Conservation (phyloP, 2,888 invertebrate species). For the Thelaira solivaga region DNA sequence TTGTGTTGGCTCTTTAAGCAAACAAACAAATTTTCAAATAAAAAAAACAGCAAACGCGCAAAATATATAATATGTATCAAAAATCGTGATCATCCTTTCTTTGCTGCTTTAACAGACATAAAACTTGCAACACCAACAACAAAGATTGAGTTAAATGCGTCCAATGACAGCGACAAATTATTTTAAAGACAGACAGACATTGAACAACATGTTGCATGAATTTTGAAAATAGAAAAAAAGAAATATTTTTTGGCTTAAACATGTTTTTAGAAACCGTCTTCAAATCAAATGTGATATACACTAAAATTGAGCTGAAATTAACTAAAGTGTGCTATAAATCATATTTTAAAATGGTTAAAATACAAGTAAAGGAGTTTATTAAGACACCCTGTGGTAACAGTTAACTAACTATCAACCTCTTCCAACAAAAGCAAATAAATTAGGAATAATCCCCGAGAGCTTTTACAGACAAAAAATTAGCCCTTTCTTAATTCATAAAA, state of each 20-base stretch:
- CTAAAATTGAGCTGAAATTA: conserved; percentile 6
- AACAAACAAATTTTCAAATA: conserved; percentile 9
- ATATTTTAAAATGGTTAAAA: neutral
- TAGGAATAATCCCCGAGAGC: no score
- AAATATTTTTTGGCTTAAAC: neutral
- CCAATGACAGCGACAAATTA: conserved; percentile 65
- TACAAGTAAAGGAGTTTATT: neutral
- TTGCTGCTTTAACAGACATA: conserved; percentile 13
- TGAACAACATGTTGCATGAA: conserved; percentile 47
- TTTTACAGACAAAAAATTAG: no score
- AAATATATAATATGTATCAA: conserved; percentile 62
- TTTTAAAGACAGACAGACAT: conserved; percentile 42
- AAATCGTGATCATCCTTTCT: conserved; percentile 65
- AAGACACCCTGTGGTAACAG: neutral
- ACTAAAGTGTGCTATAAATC: neutral
- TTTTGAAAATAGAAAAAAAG: no score
- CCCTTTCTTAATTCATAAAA: no score
- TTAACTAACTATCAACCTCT: no score
- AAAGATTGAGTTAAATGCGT: conserved; percentile 55
- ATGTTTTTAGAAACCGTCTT: conserved; percentile 40
- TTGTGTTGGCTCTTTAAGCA: conserved; percentile 16
- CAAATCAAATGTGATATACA: conserved; percentile 1
- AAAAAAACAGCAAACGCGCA: neutral
- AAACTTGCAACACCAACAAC: conserved; percentile 17
- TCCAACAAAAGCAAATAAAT: no score